phyloP scores from a whole-genome alignment of 2,888 invertebrate genomes.

The Azorinus chamasolen region DNA sequence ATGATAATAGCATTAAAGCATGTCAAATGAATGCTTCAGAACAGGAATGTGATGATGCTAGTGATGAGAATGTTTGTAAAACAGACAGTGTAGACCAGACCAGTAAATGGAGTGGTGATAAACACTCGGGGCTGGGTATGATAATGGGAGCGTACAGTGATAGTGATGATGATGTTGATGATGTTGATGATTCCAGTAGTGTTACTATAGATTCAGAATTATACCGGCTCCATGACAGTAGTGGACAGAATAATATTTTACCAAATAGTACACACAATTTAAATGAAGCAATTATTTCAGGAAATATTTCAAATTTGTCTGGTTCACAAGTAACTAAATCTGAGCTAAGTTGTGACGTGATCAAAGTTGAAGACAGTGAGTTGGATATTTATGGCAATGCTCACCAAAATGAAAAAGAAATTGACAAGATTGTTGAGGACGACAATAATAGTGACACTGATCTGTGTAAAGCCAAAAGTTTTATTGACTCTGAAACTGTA shows the following conservation, averaged over 20 bases:
- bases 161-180: constrained; percentile 14
- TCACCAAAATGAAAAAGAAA: not conserved
- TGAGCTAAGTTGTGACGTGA: too few relatives aligned
- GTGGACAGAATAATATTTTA: too few relatives aligned
- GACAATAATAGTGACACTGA: constrained; percentile 7
- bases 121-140: constrained; percentile 12
- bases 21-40: too few relatives aligned
- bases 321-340: too few relatives aligned
- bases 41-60: too few relatives aligned
- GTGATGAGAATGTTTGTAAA: too few relatives aligned
- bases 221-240: too few relatives aligned
- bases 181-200: not conserved
- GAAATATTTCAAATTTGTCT: too few relatives aligned
- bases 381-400: constrained; percentile 5
- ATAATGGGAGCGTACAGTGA: constrained; percentile 10
- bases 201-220: not conserved
- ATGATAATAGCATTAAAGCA: too few relatives aligned
- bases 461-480: not conserved
- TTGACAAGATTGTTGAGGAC: constrained; percentile 23
- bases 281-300: constrained; percentile 1
- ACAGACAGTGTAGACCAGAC: too few relatives aligned
- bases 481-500: constrained; percentile 3
- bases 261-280: not conserved
- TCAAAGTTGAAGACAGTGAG: not conserved
- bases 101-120: too few relatives aligned